A percentile compares a stretch with the other conserved stretches of the same genome.
Conservation (phyloP, 2,797 vertebrate genomes). For the Hemibagrus guttatus region DNA sequence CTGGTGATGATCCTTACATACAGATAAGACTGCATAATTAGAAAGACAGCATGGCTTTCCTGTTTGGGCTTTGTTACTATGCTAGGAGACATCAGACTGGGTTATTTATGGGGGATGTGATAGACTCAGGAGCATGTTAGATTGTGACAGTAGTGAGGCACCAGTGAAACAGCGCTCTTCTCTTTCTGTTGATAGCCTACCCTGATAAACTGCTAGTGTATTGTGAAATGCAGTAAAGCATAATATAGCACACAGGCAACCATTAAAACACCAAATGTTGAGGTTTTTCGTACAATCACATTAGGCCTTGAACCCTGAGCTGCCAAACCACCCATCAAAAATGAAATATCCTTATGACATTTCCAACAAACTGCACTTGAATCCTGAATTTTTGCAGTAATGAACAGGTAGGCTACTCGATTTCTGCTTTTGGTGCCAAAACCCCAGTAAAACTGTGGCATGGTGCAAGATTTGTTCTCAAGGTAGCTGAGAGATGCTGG, state of each 20-base stretch:
- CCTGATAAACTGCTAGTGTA: conserved; percentile 10
- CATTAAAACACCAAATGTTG: not conserved
- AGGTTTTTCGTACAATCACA: not conserved
- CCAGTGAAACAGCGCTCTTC: conserved; percentile 24
- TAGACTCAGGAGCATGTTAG: conserved; percentile 27
- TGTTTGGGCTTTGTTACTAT: conserved; percentile 53
- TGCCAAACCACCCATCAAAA: not conserved
- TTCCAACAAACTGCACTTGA: not conserved
- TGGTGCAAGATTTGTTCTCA: not conserved
- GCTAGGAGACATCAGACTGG: conserved; percentile 50
- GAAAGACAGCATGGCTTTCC: conserved; percentile 47
- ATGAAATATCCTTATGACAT: not conserved
- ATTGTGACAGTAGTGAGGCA: conserved; percentile 36
- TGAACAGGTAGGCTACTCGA: not conserved
- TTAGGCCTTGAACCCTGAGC: not conserved
- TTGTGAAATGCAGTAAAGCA: not conserved
- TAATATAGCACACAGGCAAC: not conserved
- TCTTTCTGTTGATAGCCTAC: conserved; percentile 39
- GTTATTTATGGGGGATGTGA: conserved; percentile 52
- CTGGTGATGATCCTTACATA: conserved; percentile 25
- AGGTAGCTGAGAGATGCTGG: not conserved
- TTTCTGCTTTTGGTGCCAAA: not conserved
- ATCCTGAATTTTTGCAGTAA: not conserved
- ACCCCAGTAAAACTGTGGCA: no score
- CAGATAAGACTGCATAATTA: conserved; percentile 55